Conservation (phyloP, 1,140 invertebrate genomes). For the Conopomorpha cramerella region DNA sequence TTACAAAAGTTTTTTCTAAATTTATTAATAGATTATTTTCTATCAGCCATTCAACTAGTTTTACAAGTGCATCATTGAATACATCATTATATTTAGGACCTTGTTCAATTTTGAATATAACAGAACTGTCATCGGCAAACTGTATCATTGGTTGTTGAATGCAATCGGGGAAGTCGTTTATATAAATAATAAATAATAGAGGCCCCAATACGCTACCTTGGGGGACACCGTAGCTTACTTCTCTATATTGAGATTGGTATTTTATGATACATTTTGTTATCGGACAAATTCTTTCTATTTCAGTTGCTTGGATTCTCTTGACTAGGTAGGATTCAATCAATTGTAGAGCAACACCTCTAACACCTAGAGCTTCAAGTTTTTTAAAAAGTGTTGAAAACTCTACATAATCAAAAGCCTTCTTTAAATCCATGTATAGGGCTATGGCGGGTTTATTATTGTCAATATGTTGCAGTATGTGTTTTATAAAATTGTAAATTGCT, state of each 20-base stretch:
- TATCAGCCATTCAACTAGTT: neutral
- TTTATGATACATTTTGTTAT: neutral
- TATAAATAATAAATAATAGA: neutral
- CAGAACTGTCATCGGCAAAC: no score
- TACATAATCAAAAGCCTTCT: neutral
- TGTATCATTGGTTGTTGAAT: neutral
- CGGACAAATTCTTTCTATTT: neutral
- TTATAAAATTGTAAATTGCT: constrained; percentile 1
- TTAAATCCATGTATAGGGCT: no score
- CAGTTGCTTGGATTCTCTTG: neutral
- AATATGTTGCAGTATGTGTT: neutral
- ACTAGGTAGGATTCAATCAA: neutral
- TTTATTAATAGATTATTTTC: no score
- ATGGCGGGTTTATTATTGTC: no score
- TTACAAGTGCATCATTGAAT: neutral
- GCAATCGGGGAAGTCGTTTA: neutral
- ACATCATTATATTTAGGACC: neutral
- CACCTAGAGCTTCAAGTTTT: constrained; percentile 1
- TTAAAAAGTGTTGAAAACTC: neutral
- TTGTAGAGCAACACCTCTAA: neutral
- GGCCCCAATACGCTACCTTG: no score
- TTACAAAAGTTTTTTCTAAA: no score
- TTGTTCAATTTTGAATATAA: no score
- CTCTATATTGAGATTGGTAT: neutral
- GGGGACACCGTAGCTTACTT: neutral